Base-by-base conservation (phyloP, 2,113 vertebrate species). In the Megalops atlanticus region DNA sequence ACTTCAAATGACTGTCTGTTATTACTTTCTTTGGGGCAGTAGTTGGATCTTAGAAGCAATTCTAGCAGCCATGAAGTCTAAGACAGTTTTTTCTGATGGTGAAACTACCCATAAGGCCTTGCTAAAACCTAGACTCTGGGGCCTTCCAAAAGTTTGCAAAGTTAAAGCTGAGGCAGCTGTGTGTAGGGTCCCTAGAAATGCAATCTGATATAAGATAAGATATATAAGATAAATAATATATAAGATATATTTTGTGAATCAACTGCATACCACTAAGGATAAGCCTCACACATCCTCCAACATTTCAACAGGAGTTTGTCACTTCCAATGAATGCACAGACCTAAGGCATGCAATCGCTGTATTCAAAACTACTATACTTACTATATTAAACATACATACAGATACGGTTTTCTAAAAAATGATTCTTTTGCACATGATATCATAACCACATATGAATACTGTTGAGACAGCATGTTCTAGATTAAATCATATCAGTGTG, bases 271-370 rank as follows among this genome's bases (percentile, higher is more conserved):
- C 39, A 1, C 7, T 12, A 15, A 47, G 43, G 41, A 52, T 35
- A 16, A 35, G 75, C 11, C 49, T 11, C 35, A 76, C 75, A 49
- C 27, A 33, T 18, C 49, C 75, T 76, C 49, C 75, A 33, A 41
- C 43, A 49, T 52, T 47, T 3, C n/a, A 52, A 76, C 14, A 5
- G 49, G 16, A 76, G 31, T 47, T 47, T 76, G 75, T 76, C 75
- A 10, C 35, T 52, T 76, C 11, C 41, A 76, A 76, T 76, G 41
- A 76, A 31, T 15, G 45, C 33, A 36, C 75, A 49, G 24, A 10
- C 6, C 27, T 21, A 33, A 31, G n/a, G 73, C 73, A 41, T 16
- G n/a, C 73, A 75, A 27, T n/a, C 21, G 49, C 49, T 54, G 49
- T 21, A 21, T 54, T 54, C 49, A 54, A 54, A 54, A 0, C 49